phyloP scores from a whole-genome alignment of 2,797 vertebrate species.

The Acestrorhynchus altus region DNA sequence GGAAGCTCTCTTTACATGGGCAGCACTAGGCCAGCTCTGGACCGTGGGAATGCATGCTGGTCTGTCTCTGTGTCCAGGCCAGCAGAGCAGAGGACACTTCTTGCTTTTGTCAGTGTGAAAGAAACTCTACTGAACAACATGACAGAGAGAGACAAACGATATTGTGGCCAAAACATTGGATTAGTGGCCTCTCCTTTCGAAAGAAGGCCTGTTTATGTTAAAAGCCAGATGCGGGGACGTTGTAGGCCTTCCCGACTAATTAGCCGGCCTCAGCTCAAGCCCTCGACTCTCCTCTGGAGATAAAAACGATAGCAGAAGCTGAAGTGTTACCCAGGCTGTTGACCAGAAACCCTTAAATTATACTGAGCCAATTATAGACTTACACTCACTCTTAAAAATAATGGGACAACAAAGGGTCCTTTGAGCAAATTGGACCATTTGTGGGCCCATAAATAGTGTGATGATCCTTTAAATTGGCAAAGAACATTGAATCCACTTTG shows the following conservation, averaged over 20 bases:
- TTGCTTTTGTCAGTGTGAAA: conserved; percentile 10
- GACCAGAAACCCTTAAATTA: neutral
- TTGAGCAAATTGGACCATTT: too few species aligned
- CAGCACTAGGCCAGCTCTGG: neutral
- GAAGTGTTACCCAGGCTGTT: neutral
- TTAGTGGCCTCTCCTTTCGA: neutral
- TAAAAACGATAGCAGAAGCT: neutral
- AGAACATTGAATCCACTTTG: too few species aligned
- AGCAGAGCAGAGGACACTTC: neutral
- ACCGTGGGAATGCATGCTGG: conserved; percentile 37
- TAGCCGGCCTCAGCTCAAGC: neutral
- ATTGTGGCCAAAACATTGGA: neutral
- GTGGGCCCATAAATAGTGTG: too few species aligned
- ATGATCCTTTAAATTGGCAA: too few species aligned
- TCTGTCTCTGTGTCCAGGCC: neutral
- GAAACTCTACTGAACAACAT: conserved; percentile 9
- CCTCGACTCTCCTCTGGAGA: neutral
- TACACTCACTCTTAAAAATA: neutral
- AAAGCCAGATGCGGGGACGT: conserved; percentile 1
- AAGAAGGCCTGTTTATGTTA: conserved; percentile 28
- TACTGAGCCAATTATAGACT: neutral
- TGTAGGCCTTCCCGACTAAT: neutral
- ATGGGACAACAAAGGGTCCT: too few species aligned
- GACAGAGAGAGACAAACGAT: conserved; percentile 33
- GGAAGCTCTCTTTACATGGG: neutral